phyloP scores from a whole-genome alignment of 2,888 invertebrate species.

The Anthoptus insignis region DNA sequence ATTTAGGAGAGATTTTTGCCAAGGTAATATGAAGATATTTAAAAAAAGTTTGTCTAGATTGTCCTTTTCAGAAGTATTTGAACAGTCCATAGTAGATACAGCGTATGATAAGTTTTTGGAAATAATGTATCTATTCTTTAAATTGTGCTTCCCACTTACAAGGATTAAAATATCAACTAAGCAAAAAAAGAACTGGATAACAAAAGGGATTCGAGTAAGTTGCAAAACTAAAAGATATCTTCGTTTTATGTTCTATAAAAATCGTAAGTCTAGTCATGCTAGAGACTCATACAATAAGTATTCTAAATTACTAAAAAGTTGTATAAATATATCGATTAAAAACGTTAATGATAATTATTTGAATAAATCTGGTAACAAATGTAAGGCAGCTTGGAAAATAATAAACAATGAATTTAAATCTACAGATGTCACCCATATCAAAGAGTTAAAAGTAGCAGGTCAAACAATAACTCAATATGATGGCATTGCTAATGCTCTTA shows the following conservation, averaged over 20 bases:
- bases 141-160: neutral
- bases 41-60: neutral
- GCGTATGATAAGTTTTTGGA: conserved; percentile 1
- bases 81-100: neutral
- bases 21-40: conserved; percentile 4
- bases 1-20: conserved; percentile 1
- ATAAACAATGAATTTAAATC: neutral
- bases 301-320: neutral
- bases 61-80: conserved; percentile 3
- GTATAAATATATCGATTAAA: neutral
- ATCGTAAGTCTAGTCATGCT: neutral
- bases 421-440: too few species aligned
- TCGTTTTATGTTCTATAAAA: neutral
- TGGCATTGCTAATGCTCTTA: neutral
- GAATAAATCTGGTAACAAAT: neutral
- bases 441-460: neutral
- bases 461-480: neutral
- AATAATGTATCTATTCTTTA: neutral
- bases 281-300: neutral
- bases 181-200: neutral
- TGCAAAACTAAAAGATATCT: neutral
- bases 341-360: neutral
- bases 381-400: conserved; percentile 4
- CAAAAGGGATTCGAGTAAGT: neutral
- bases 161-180: neutral